Percentiles rank a stretch among this genome's conserved stretches.
Conservation (phyloP, 1,140 invertebrate species). For the Mylabris phalerata region DNA sequence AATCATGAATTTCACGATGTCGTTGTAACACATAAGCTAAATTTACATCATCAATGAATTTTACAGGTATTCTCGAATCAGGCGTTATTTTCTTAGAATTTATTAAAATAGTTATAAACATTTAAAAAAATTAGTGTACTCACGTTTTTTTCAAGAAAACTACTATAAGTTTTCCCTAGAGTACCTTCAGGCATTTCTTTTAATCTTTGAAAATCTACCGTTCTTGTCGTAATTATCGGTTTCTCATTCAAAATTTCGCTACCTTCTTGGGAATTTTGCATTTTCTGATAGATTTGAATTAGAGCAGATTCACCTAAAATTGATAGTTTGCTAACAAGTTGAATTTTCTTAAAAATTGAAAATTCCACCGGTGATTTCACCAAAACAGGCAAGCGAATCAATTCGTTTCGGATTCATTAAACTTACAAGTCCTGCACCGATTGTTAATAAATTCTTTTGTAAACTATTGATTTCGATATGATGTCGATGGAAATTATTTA, state of each 20-base stretch:
- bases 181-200: conserved; percentile 67
- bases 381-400: conserved; percentile 93
- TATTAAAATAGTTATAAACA: conserved; percentile 1
- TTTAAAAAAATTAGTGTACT: conserved; percentile 31
- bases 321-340: background rate
- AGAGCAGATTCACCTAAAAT: conserved; percentile 51
- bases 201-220: conserved; percentile 70
- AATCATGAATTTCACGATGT: conserved; percentile 93
- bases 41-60: conserved; percentile 86
- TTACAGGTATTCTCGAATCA: conserved; percentile 79
- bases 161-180: conserved; percentile 75
- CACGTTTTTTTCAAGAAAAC: conserved; percentile 76
- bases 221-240: conserved; percentile 80
- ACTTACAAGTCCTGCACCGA: conserved; percentile 72
- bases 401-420: conserved; percentile 66
- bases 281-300: conserved; percentile 54
- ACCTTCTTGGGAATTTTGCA: conserved; percentile 57
- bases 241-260: conserved; percentile 64
- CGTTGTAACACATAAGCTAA: conserved; percentile 94
- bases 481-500: conserved; percentile 48
- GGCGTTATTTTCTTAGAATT: conserved; percentile 77
- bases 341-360: too few relatives aligned
- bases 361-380: conserved; percentile 75
- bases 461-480: conserved; percentile 66
- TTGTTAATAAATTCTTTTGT: conserved; percentile 67